phyloP scores from a whole-genome alignment of 2,797 vertebrate species.

The Schizopygopsis pylzovi region DNA sequence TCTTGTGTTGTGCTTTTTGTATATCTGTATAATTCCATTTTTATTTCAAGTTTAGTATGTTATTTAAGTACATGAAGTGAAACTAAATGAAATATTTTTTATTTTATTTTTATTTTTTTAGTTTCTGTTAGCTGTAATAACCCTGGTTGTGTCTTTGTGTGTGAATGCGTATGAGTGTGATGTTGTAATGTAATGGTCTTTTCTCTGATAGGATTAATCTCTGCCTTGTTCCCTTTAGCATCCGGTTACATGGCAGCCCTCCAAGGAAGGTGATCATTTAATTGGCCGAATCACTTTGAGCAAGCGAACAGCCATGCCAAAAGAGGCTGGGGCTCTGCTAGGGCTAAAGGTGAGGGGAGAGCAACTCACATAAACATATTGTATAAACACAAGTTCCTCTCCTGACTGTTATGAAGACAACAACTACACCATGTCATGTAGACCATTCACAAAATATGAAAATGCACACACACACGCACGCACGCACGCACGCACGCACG shows the following conservation, averaged over 20 bases:
- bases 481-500: too few relatives aligned
- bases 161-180: conserved; percentile 15
- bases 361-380: conserved; percentile 26
- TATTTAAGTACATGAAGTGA: not conserved
- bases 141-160: conserved; percentile 14
- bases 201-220: conserved; percentile 61
- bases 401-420: not conserved
- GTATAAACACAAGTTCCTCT: conserved; percentile 10
- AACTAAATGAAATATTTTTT: too few relatives aligned
- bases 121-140: not conserved
- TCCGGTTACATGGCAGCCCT: conserved; percentile 98
- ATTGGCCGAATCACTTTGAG: conserved; percentile 98
- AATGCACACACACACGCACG: too few relatives aligned
- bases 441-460: not conserved
- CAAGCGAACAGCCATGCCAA: conserved; percentile 95
- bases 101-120: too few relatives aligned
- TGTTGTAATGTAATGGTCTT: conserved; percentile 47
- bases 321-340: conserved; percentile 93
- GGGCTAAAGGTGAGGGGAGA: conserved; percentile 90
- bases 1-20: not conserved
- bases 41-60: not conserved
- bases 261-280: conserved; percentile 97
- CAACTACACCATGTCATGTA: not conserved
- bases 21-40: not conserved
- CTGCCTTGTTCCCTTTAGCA: conserved; percentile 80